Base-by-base conservation (phyloP, 1,140 invertebrate species). In the Drosophila bocqueti region DNA sequence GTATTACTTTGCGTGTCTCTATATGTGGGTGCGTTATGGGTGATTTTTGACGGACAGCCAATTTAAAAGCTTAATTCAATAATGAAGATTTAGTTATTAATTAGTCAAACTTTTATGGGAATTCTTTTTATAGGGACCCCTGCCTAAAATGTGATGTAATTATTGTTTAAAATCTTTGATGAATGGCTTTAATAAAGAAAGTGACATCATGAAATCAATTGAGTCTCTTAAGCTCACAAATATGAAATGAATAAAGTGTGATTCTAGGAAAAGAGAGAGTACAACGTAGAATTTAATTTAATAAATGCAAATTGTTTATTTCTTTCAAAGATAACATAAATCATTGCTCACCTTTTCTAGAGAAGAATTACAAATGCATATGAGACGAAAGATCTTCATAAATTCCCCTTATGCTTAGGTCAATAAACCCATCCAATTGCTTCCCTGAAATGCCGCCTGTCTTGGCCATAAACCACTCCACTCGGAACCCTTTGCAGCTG, bases 401-500 rank as follows among this genome's bases (percentile, higher is more conserved):
- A 29, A 63, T 64, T 38, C 11, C 38, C 36, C 31, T 16, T 16
- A 24, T 21, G 3, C 31, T 46, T 5, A 15, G 67, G 63, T 55
- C 40, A 71, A 71, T 46, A 68, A 71, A 71, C 67, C 67, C n/a
- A 71, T 68, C n/a, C 63, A 26, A 61, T 21, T 43, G 29, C n/a
- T 69, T 38, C 46, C 29, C 34, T 10, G 49, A 57, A 68, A 26
- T 29, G 31, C 21, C 45, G 69, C 31, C 45, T 60, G 50, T 49
- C 43, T 49, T 46, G 36, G 66, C 31, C 69, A 60, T 73, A 73
- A 73, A 73, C 18, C 21, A n/a, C 54, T 55, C 21, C 21, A 60
- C 66, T 73, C 46, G 46, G 54, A 73, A 73, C 69, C 69, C 69
- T 73, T 73, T 38, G 49, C 38, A 73, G 31, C 68, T 31, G 49